Base-by-base conservation (phyloP, 2,797 vertebrate genomes). In the Anisognathus igniventris region DNA sequence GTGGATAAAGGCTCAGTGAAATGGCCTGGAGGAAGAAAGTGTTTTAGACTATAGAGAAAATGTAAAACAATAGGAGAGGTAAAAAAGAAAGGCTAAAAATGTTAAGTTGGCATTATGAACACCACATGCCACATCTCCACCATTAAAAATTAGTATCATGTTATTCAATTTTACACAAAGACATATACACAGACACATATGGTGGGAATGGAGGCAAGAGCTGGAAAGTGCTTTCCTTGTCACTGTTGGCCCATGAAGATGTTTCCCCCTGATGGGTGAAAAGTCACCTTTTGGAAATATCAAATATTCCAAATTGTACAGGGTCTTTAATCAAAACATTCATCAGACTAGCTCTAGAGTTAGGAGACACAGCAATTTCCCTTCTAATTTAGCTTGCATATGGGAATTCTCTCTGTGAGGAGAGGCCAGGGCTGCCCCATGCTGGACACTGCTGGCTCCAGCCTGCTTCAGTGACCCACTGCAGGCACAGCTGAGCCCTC, bases 221-320 rank as follows among this genome's bases (percentile, higher is more conserved):
- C 84, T 95, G 94, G 74, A 85, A 95, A 88, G 35, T 5, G n/a
- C 37, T 58, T 54, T 47, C 62, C 47, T 67, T 65, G 66, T 92
- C 67, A 66, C 74, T 91, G 81, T n/a, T 85, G 62, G 74, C 80
- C 64, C 74, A 75, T 4, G 7, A 9, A 77, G 68, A 78, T 57
- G 62, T 25, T 51, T 53, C 39, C 18, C 24, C 8, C 10, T 0
- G 2, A 60, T 11, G 7, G 14, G 7, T 60, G 58, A 61, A 37
- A 85, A 50, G 21, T 33, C 37, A 60, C 30, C 45, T 89, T 67
- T 24, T 28, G n/a, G 50, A 87, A 88, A 74, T 54, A 50, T 3
- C 22, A 71, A 30, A 42, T 53, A 31, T 11, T 65, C 13, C 24
- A 42, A 75, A 84, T 17, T 21, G 22, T n/a, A 37, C 16, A 47